phyloP scores from a whole-genome alignment of 2,797 vertebrate genomes.

The Helarctos malayanus region DNA sequence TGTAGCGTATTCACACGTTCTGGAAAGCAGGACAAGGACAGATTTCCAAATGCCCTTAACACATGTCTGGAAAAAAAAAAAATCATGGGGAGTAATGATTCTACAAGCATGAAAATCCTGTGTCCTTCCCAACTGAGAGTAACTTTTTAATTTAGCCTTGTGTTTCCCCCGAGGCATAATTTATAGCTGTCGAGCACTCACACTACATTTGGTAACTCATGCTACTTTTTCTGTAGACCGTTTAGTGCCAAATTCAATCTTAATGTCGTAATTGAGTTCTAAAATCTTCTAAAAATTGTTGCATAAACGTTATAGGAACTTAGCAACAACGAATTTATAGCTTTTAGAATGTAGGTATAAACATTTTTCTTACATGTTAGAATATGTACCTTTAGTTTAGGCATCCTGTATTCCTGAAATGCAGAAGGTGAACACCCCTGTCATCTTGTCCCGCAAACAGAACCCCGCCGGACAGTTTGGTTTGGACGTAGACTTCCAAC shows the following conservation, averaged over 20 bases:
- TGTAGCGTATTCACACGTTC: neutral
- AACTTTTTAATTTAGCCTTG: neutral
- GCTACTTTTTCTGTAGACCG: neutral
- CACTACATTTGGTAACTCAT: neutral
- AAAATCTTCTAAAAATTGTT: neutral
- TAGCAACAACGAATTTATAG: neutral
- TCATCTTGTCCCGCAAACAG: accelerated
- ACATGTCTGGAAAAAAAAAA: neutral
- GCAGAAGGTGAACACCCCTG: neutral
- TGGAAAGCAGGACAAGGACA: too few species aligned
- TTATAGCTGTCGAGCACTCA: neutral
- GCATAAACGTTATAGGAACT: neutral
- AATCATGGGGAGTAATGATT: neutral
- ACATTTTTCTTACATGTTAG: neutral
- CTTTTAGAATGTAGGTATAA: neutral
- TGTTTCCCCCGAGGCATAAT: accelerated
- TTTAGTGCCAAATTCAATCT: neutral
- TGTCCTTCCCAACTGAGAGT: neutral
- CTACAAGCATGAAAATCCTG: neutral
- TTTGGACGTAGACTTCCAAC: neutral
- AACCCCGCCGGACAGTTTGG: accelerated
- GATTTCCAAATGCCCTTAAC: neutral
- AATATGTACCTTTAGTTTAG: neutral
- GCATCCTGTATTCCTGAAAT: too few species aligned
- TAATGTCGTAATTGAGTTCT: neutral